These are phyloP conservation scores for Branchipolynoe longqiensis DNA, from an alignment of 2,888 invertebrate genomes.

Conservation along the genomic window DNA sequence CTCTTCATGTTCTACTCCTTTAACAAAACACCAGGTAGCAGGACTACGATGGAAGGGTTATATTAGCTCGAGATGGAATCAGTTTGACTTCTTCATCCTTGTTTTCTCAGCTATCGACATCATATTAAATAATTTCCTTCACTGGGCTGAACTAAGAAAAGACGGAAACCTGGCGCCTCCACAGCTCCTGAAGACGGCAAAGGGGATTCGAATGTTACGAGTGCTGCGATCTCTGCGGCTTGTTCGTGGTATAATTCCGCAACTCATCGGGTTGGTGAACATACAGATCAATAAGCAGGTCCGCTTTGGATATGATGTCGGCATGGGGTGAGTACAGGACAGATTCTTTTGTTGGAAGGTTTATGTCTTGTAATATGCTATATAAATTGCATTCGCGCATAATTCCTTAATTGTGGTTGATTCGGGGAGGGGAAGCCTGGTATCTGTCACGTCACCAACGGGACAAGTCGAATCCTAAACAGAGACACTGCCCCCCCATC, in stretches of 20 bases:
- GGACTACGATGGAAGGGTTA: conserved; percentile 78
- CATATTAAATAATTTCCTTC: conserved; percentile 74
- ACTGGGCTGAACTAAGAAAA: conserved; percentile 66
- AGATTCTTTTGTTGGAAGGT: conserved; percentile 75
- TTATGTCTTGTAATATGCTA: not conserved
- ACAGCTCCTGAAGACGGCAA: conserved; percentile 66
- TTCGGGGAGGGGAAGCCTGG: no score
- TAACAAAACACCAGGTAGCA: conserved; percentile 60
- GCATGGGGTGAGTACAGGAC: conserved; percentile 82
- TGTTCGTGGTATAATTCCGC: conserved; percentile 64
- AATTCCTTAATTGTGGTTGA: no score
- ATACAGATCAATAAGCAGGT: conserved; percentile 84
- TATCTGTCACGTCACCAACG: no score
- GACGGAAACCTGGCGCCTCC: conserved; percentile 31
- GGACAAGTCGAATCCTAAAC: no score
- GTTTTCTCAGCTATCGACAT: conserved; percentile 84
- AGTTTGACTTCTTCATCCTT: conserved; percentile 84
- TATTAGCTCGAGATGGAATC: conserved; percentile 85
- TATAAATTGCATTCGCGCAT: no score
- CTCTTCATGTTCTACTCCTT: not conserved
- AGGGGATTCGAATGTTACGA: conserved; percentile 70
- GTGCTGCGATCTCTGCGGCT: conserved; percentile 72
- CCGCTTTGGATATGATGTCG: conserved; percentile 86
- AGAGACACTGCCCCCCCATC: no score
- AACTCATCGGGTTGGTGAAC: conserved; percentile 84